Conservation (phyloP, 2,113 vertebrate genomes). For the Theristicus caerulescens region DNA sequence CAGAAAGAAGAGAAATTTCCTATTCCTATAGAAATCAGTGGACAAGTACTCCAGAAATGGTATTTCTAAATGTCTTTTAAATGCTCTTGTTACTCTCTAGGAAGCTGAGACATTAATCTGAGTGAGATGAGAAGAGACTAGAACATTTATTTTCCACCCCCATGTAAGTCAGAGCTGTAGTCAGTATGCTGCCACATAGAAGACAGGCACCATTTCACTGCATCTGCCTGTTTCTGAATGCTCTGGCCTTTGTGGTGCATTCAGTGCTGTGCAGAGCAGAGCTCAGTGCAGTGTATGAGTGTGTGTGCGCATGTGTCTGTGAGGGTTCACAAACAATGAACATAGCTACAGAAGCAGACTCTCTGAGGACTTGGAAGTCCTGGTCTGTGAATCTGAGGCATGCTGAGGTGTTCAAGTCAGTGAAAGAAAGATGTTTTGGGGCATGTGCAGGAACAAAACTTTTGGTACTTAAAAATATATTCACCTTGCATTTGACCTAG, state of each 20-base stretch:
- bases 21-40: background rate
- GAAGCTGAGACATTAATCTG: background rate
- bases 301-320: fast-evolving
- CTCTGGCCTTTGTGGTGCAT: background rate
- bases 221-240: background rate
- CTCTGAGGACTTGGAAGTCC: background rate
- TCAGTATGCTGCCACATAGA: too few species aligned
- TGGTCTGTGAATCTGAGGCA: background rate
- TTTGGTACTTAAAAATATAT: background rate
- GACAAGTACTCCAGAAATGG: background rate
- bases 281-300: fast-evolving
- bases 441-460: background rate
- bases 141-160: background rate
- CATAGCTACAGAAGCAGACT: background rate
- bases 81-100: background rate
- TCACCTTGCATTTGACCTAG: background rate
- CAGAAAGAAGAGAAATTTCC: background rate
- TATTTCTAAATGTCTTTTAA: background rate
- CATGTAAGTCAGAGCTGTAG: fast-evolving
- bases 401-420: background rate
- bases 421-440: background rate
- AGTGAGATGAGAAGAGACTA: background rate
- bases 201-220: background rate
- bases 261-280: background rate
- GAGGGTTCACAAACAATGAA: background rate